Conservation (phyloP, 2,113 vertebrate genomes). For the Chamaetylas fuelleborni region DNA sequence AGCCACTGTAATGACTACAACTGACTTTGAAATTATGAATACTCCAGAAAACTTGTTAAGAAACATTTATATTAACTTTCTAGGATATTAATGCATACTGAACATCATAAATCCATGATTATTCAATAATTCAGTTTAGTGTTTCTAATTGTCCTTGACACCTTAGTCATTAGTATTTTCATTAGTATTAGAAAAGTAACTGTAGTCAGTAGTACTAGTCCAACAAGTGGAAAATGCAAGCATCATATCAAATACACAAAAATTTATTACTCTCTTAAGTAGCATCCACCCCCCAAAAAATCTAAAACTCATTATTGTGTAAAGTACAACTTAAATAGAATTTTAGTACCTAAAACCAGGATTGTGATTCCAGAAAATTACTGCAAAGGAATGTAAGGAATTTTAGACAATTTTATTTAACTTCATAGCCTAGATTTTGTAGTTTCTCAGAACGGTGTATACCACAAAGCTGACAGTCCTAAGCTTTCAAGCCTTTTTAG, state of each 20-base stretch:
- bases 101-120: background rate
- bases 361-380: background rate
- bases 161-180: background rate
- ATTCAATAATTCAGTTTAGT: background rate
- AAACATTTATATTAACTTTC: background rate
- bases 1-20: background rate
- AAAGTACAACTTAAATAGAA: background rate
- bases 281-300: accelerated
- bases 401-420: background rate
- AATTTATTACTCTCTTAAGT: background rate
- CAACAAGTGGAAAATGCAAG: background rate
- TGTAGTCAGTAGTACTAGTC: background rate
- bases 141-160: background rate
- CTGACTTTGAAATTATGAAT: background rate
- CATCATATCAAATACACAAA: background rate
- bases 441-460: background rate
- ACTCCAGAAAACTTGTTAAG: background rate
- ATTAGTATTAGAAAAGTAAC: background rate
- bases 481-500: background rate
- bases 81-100: background rate
- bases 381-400: background rate
- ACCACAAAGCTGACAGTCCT: background rate
- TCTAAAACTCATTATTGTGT: accelerated
- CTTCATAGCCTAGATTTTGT: background rate
- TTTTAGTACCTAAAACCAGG: background rate